Conservation (phyloP, 2,113 vertebrate species). For the Malaclemys terrapin region DNA sequence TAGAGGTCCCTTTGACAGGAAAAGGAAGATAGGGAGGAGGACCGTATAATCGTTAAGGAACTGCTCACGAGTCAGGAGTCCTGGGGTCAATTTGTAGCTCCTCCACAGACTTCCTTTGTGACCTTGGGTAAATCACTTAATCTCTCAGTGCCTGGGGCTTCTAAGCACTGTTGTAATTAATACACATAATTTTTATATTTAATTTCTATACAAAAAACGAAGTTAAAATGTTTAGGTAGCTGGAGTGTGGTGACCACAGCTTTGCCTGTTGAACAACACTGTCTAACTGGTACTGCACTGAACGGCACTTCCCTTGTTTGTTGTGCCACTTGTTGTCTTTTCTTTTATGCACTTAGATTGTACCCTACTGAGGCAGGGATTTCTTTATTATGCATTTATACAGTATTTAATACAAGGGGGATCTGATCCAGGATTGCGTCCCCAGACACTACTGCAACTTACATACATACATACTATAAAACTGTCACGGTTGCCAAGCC, state of each 20-base stretch:
- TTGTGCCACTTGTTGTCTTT: background rate
- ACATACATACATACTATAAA: background rate
- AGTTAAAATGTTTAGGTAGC: background rate
- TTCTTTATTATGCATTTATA: background rate
- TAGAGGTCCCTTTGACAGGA: background rate
- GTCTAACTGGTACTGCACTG: background rate
- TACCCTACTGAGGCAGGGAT: background rate
- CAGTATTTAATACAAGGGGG: background rate
- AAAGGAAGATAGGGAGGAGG: background rate
- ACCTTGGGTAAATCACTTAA: background rate
- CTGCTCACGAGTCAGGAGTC: accelerated
- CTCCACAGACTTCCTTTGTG: background rate
- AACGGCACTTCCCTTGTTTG: background rate
- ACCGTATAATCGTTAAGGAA: background rate
- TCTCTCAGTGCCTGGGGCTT: background rate
- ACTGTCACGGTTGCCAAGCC: background rate
- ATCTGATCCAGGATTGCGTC: background rate
- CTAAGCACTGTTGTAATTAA: constrained; percentile 38
- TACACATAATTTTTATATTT: background rate
- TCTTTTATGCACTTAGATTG: background rate
- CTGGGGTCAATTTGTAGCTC: background rate
- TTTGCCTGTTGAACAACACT: background rate
- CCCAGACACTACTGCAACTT: background rate
- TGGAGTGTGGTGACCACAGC: background rate
- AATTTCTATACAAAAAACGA: background rate